Conservation (phyloP, 1,140 invertebrate species). For the Adelges cooleyi region DNA sequence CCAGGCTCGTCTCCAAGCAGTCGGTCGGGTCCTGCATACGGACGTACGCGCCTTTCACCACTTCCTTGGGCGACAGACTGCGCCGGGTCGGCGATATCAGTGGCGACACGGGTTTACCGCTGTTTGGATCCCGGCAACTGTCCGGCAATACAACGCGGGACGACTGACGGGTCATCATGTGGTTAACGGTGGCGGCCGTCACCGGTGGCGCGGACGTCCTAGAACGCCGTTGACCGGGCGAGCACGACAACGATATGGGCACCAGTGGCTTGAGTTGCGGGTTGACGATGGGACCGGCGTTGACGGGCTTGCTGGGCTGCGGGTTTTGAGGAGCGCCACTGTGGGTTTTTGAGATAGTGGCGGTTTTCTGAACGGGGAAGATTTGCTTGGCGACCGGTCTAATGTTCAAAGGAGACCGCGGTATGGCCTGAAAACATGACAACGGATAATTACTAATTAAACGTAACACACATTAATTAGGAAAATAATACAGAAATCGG, state of each 20-base stretch:
- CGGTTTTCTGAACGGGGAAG: neutral
- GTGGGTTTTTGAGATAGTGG: too few species aligned
- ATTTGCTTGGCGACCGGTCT: conserved; percentile 10
- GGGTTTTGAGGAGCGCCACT: neutral
- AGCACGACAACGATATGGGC: neutral
- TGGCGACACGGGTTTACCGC: conserved; percentile 6
- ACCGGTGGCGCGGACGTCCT: neutral
- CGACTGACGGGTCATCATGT: neutral
- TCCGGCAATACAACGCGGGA: conserved; percentile 5
- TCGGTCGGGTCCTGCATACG: conserved; percentile 32
- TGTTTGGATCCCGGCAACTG: neutral
- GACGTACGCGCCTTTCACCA: conserved; percentile 34
- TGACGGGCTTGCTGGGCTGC: neutral
- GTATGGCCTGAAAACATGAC: neutral
- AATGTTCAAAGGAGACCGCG: neutral
- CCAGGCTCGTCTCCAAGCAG: conserved; percentile 29
- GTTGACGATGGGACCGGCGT: too few species aligned
- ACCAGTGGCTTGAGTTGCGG: neutral
- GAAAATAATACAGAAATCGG: too few species aligned
- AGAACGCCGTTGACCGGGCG: neutral
- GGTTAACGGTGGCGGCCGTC: neutral
- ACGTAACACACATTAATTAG: too few species aligned
- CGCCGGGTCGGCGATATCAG: conserved; percentile 22
- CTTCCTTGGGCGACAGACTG: conserved; percentile 20
- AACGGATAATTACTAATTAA: too few species aligned